phyloP scores from a whole-genome alignment of 2,797 vertebrate genomes.

The Amazona ochrocephala region DNA sequence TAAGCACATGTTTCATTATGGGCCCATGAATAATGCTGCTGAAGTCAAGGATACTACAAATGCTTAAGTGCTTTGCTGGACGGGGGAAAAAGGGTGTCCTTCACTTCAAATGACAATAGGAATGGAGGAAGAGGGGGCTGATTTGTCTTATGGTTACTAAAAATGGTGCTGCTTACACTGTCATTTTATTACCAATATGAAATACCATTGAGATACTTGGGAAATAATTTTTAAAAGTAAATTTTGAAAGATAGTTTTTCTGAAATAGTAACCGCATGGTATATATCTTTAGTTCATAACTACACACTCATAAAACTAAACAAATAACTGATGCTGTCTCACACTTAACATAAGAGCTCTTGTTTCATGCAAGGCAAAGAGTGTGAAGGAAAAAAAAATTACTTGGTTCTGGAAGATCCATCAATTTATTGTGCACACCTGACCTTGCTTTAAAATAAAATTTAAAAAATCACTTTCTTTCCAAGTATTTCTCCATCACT shows the following conservation, averaged over 20 bases:
- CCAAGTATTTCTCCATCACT: neutral
- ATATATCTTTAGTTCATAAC: neutral
- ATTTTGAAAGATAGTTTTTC: neutral
- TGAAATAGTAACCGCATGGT: neutral
- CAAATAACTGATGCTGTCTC: neutral
- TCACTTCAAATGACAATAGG: neutral
- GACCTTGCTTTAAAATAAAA: neutral
- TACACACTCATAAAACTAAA: neutral
- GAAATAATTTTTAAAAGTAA: neutral
- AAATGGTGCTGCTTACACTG: neutral
- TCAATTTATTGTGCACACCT: neutral
- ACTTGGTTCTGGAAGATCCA: neutral
- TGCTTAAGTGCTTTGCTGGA: neutral
- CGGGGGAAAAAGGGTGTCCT: neutral
- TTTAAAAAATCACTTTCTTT: neutral
- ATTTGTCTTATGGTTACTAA: neutral
- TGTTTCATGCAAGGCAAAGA: neutral
- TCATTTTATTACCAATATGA: neutral
- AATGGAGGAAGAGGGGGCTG: neutral
- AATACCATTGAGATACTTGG: neutral
- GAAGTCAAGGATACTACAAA: neutral
- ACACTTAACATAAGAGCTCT: neutral
- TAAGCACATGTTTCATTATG: neutral
- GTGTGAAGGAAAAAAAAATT: neutral
- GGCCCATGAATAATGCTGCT: neutral